Conservation (phyloP, 2,797 vertebrate genomes). For the Muscicapa comitata region DNA sequence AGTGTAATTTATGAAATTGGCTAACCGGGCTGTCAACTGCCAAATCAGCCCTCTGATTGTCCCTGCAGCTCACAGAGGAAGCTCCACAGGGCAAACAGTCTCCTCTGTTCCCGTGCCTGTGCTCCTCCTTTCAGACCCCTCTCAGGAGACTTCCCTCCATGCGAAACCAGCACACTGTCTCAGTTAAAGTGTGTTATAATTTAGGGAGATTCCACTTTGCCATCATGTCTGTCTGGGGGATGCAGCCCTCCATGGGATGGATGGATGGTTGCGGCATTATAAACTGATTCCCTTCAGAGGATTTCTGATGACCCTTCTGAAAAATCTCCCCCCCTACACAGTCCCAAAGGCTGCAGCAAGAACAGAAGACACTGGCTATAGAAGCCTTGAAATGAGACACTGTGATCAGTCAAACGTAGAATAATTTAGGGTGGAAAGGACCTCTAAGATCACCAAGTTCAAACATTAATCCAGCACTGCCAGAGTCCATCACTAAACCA, state of each 20-base stretch:
- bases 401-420: not conserved
- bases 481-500: not conserved
- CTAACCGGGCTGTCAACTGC: too few species aligned
- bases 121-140: too few species aligned
- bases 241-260: rapidly evolving
- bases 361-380: rapidly evolving
- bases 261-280: not conserved
- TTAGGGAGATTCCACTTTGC: not conserved
- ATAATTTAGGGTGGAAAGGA: not conserved
- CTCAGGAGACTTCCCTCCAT: too few species aligned
- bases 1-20: too few species aligned
- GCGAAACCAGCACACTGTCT: not conserved
- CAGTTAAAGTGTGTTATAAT: not conserved
- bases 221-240: not conserved
- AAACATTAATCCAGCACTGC: not conserved
- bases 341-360: not conserved
- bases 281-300: not conserved
- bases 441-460: not conserved
- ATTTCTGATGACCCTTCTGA: not conserved
- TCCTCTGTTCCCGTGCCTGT: too few species aligned
- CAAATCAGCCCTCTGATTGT: too few species aligned
- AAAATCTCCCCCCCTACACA: not conserved
- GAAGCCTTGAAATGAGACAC: not conserved
- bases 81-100: too few species aligned
- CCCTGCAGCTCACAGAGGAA: too few species aligned